These are phyloP conservation scores for Erannis defoliaria DNA, from an alignment of 2,888 invertebrate genomes.

Conservation along the genomic window DNA sequence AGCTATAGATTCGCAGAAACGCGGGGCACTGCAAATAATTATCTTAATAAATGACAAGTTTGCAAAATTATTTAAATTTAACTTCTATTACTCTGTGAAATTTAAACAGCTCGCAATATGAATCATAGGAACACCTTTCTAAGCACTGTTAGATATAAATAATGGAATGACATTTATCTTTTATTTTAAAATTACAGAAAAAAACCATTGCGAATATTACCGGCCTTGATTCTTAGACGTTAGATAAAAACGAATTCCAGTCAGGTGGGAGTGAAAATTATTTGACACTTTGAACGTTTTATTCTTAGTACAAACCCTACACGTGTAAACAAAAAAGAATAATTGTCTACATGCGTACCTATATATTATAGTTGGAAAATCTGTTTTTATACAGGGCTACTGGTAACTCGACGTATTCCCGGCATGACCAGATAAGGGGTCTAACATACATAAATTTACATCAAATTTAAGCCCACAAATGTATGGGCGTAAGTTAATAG, in stretches of 20 bases:
- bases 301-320: slow-evolving; percentile 18
- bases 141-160: slow-evolving; percentile 14
- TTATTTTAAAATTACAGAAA: slow-evolving; percentile 10
- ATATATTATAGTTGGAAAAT: slow-evolving; percentile 2
- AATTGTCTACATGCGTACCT: not conserved
- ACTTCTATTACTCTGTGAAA: too few relatives aligned
- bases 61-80: slow-evolving; percentile 1
- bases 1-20: not conserved
- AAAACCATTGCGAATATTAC: slow-evolving; percentile 12
- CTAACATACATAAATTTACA: too few relatives aligned
- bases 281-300: slow-evolving; percentile 18
- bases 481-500: too few relatives aligned
- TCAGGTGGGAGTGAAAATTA: slow-evolving; percentile 33
- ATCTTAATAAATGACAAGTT: not conserved
- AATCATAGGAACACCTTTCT: slow-evolving; percentile 22
- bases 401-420: too few relatives aligned
- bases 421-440: too few relatives aligned
- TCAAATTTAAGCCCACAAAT: too few relatives aligned
- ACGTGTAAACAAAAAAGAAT: slow-evolving; percentile 18
- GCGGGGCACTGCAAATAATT: too few relatives aligned
- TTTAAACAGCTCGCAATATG: slow-evolving; percentile 11
- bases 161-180: slow-evolving; percentile 13
- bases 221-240: slow-evolving; percentile 21
- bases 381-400: too few relatives aligned
- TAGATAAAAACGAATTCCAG: slow-evolving; percentile 31